phyloP scores from a whole-genome alignment of 2,113 vertebrate species.

The Raphicerus campestris region DNA sequence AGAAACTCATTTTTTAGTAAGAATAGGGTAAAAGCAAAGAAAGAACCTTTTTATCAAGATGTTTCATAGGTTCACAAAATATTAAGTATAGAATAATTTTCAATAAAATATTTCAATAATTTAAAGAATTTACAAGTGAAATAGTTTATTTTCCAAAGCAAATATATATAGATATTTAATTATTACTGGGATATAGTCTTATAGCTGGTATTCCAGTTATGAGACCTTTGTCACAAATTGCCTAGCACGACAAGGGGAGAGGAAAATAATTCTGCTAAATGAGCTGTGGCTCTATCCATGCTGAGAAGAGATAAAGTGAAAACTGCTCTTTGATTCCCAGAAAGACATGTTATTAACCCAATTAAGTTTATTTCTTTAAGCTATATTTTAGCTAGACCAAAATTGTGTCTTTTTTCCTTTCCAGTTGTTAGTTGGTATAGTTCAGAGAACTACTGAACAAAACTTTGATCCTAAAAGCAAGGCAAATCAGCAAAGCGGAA shows the following conservation, averaged over 20 bases:
- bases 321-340: not conserved
- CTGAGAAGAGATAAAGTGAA: not conserved
- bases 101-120: not conserved
- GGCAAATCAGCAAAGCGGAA: not conserved
- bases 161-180: not conserved
- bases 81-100: not conserved
- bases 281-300: not conserved
- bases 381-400: not conserved
- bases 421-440: not conserved
- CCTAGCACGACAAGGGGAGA: not conserved
- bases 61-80: not conserved
- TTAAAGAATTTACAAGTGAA: not conserved
- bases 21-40: not conserved
- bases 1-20: not conserved
- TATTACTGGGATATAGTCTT: not conserved
- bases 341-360: slow-evolving; percentile 24
- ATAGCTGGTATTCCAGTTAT: not conserved
- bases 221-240: not conserved
- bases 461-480: not conserved
- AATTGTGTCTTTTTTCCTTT: not conserved
- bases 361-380: slow-evolving; percentile 5
- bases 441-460: not conserved
- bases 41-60: not conserved
- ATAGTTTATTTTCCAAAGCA: not conserved
- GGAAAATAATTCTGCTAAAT: not conserved